A percentile compares a stretch with the other conserved stretches of the same genome.
Evolutionary conservation across 1,140 invertebrate genomes (phyloP).

Genomic region (Riptortus pedestris): DNA sequence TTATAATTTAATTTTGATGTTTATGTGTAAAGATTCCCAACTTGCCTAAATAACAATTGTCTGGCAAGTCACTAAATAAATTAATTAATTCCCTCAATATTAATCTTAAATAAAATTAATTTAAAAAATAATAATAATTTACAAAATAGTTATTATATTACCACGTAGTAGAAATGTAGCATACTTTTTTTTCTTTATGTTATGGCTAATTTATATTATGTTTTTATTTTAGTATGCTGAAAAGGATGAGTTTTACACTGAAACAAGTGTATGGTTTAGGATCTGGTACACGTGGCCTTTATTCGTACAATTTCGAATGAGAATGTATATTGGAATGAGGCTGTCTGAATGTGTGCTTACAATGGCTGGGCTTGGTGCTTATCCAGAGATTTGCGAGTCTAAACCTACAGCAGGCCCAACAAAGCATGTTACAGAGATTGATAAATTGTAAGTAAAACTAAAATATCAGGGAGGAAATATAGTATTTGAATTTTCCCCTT

Average conservation of each 20-base stretch:
- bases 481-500: too few relatives aligned
- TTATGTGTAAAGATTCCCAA: too few relatives aligned
- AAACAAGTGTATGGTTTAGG: slow-evolving; percentile 58
- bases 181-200: too few relatives aligned
- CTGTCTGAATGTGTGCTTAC: slow-evolving; percentile 87
- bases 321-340: slow-evolving; percentile 81
- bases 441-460: neutral
- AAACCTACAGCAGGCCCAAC: slow-evolving; percentile 69
- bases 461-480: neutral
- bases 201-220: too few relatives aligned
- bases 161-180: too few relatives aligned
- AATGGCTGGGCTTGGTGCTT: slow-evolving; percentile 78
- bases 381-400: slow-evolving; percentile 60
- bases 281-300: slow-evolving; percentile 75
- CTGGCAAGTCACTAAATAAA: too few relatives aligned
- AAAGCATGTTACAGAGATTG: slow-evolving; percentile 22
- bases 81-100: too few relatives aligned
- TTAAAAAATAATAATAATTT: too few relatives aligned
- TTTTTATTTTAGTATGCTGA: slow-evolving; percentile 55
- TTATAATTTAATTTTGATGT: too few relatives aligned
- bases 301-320: slow-evolving; percentile 77
- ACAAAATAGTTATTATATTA: too few relatives aligned
- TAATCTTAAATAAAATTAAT: too few relatives aligned
- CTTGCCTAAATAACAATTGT: too few relatives aligned
- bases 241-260: slow-evolving; percentile 53